phyloP scores from a whole-genome alignment of 2,113 vertebrate genomes.

The Thunnus thynnus region DNA sequence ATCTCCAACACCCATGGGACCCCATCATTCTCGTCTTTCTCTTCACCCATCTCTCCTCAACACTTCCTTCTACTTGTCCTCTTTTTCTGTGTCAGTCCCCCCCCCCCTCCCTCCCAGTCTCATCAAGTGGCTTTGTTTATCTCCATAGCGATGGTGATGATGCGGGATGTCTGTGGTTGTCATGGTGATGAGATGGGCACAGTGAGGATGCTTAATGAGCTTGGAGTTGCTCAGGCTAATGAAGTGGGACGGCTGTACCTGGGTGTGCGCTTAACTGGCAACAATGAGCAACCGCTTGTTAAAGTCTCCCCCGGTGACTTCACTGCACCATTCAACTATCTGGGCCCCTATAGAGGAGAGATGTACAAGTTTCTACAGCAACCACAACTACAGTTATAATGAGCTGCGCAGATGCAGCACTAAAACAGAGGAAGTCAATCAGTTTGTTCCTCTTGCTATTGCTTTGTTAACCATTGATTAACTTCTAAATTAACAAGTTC shows the following conservation, averaged over 20 bases:
- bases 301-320: slow-evolving; percentile 54
- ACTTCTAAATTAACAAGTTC: slow-evolving; percentile 4
- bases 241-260: slow-evolving; percentile 56
- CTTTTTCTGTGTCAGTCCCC: slow-evolving; percentile 4
- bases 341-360: slow-evolving; percentile 23
- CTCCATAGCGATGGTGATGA: slow-evolving; percentile 51
- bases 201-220: slow-evolving; percentile 68
- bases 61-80: neutral
- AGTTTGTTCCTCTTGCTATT: neutral
- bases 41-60: slow-evolving; percentile 24
- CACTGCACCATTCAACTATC: neutral
- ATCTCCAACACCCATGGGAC: slow-evolving; percentile 51
- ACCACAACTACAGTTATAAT: slow-evolving; percentile 15
- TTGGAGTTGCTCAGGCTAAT: slow-evolving; percentile 63
- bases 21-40: slow-evolving; percentile 63
- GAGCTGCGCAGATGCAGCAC: slow-evolving; percentile 2
- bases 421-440: neutral
- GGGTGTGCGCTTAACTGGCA: slow-evolving; percentile 42
- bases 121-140: slow-evolving; percentile 52
- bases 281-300: slow-evolving; percentile 51
- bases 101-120: slow-evolving; percentile 11
- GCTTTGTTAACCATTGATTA: slow-evolving; percentile 38
- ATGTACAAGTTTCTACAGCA: slow-evolving; percentile 23
- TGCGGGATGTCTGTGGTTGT: slow-evolving; percentile 67
- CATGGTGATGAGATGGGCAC: slow-evolving; percentile 57